These are phyloP conservation scores for Atherix ibis DNA, from an alignment of 2,888 invertebrate genomes.

Conservation along the genomic window DNA sequence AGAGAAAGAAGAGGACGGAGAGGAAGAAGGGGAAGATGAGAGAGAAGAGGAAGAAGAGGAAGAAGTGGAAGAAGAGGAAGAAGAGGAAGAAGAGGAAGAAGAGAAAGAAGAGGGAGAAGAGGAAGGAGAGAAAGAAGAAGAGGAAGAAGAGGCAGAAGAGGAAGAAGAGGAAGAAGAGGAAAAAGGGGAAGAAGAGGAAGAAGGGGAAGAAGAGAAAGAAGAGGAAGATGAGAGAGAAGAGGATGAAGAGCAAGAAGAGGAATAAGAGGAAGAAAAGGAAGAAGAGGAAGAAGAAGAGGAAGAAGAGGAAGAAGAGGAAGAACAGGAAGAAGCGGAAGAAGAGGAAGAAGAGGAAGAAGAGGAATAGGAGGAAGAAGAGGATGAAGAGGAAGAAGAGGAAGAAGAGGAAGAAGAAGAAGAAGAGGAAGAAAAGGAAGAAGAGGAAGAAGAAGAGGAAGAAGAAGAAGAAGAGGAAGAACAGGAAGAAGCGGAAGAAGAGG, in stretches of 20 bases:
- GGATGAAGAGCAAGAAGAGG: background rate
- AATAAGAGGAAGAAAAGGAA: background rate
- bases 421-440: background rate
- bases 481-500: background rate
- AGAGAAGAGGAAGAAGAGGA: background rate
- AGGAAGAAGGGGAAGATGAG: background rate
- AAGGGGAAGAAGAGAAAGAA: background rate
- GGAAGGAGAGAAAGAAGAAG: background rate
- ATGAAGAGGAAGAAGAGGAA: background rate
- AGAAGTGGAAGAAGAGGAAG: background rate
- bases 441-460: slow-evolving; percentile 1
- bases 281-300: background rate
- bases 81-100: background rate
- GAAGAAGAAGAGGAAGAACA: background rate
- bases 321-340: background rate
- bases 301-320: background rate
- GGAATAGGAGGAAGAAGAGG: background rate
- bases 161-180: background rate
- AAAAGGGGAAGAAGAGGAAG: background rate
- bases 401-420: background rate
- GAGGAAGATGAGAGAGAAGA: background rate
- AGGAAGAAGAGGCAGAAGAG: background rate
- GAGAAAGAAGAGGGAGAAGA: background rate
- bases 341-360: background rate
- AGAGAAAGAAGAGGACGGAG: background rate